Evolutionary conservation across 2,888 invertebrate species (phyloP), one percentile per base, ranked within the genome.

Genomic region (Campoplex nolae): DNA sequence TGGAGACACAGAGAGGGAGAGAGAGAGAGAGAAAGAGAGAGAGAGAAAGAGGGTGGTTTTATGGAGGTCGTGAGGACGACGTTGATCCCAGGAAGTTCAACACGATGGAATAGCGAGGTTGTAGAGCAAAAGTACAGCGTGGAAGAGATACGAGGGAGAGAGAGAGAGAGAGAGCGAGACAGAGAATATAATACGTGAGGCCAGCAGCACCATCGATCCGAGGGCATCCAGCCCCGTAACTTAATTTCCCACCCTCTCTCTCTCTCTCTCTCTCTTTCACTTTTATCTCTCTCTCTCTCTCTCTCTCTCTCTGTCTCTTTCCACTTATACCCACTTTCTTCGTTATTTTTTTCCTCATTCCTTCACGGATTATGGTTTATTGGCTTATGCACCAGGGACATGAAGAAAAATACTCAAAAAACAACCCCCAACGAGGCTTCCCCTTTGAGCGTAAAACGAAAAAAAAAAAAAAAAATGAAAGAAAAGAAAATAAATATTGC

Each of bases 201-300:
- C 84, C 88, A 88, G 88, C 90, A 88, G 90, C 91, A 91, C 88
- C 90, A 92, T 92, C 92, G 92, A 92, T 92, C 92, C 90, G 76
- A 58, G 85, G 84, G 85, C 88, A 88, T 89, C 88, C 89, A 88
- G 88, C 87, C 84, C 88, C 89, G 89, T 90, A 89, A 91, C 90
- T 91, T 90, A 91, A 91, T 92, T 92, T 90, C 88, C 88, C 84
- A 86, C 84, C 86, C 87, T 56, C 77, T 38, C 38, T 83, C 88
- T 90, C 88, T 83, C 88, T 90, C 88, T 84, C 87, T 56, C 77
- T 38, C 38, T 83, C 88, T 81, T 79, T 80, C 86, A 88, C 85
- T 87, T 79, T 85, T 83, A 48, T 62, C 81, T 23, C 56, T 9
- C 48, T n/a, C 84, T 35, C 83, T 71, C 79, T 76, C 32, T 28